Base-by-base conservation (phyloP, 1,140 invertebrate species). In the Caerostris extrusa region DNA sequence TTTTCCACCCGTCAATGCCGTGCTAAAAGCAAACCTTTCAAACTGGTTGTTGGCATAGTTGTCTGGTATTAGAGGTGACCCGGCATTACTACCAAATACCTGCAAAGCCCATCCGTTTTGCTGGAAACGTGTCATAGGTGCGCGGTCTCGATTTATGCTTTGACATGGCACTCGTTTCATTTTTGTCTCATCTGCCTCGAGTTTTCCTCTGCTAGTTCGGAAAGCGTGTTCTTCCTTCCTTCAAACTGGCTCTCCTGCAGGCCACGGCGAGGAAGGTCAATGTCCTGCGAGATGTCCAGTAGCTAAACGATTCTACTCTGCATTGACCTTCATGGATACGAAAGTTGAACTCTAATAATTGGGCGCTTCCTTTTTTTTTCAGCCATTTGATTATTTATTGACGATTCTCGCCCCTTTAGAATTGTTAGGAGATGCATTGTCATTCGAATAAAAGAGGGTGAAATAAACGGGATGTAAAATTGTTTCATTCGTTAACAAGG, bases 271-370 rank as follows among this genome's bases (percentile, higher is more conserved):
- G 56, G 8, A 57, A 58, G 88, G 88, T 90, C 88, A 90, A 90
- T 77, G 88, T 90, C 88, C 88, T 69, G 50, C 64, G 50, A 77
- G 55, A 55, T 90, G 88, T 90, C 88, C 88, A 90, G 88, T 90
- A 90, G 88, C 88, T 61, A 88, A 67, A 88, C 86, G 86, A 88
- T 88, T 88, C 60, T 19, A 90, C 77, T 67, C 69, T 17, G 17
- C 88, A 58, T 90, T 90, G 69, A 90, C 88, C 88, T 90, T 90
- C 88, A 90, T 69, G 67, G 19, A 67, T 88, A 50, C 86, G 58
- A 88, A 67, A 88, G 88, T 61, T 77, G 88, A 90, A 90, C 88
- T 71, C 58, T 67, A 88, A 67, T 88, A 88, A 88, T 88, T 90
- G 88, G 88, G 67, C 64, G 64, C 64, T 90, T 90, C 88, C 88